Percentiles rank a stretch among this genome's conserved stretches.
phyloP scores from a whole-genome alignment of 2,113 vertebrate genomes.

The Butorides virescens region DNA sequence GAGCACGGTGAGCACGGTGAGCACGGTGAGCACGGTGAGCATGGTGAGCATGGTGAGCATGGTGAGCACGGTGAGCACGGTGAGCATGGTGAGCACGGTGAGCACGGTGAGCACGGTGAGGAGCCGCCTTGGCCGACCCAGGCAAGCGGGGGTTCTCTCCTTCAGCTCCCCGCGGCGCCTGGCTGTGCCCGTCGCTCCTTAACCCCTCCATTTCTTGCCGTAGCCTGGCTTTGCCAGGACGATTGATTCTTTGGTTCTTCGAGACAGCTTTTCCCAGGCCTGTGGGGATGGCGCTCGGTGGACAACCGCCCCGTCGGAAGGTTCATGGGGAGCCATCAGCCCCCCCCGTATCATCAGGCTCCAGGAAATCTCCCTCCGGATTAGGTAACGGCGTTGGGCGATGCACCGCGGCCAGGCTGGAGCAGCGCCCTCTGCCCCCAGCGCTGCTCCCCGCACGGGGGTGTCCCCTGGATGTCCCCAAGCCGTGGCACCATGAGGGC shows the following conservation, averaged over 20 bases:
- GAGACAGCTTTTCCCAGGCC: background rate
- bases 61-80: no score
- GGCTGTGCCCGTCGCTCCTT: no score
- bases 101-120: background rate
- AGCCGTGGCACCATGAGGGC: fast-evolving
- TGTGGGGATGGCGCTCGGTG: fast-evolving
- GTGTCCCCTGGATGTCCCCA: fast-evolving
- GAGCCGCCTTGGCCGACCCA: background rate
- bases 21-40: no score
- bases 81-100: no score
- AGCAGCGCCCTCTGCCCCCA: fast-evolving
- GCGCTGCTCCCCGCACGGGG: background rate
- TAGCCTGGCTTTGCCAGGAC: no score
- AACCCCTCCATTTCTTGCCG: fast-evolving
- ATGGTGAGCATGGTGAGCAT: no score
- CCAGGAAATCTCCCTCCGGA: background rate
- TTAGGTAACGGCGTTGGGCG: background rate
- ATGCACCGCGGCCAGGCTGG: background rate
- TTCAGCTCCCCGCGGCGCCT: fast-evolving
- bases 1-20: no score
- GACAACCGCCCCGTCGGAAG: background rate
- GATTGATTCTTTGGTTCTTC: background rate
- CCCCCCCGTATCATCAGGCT: background rate
- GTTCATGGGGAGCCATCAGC: background rate
- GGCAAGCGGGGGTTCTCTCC: background rate